Conservation (phyloP, 2,797 vertebrate genomes). For the Macroramphosus scolopax region DNA sequence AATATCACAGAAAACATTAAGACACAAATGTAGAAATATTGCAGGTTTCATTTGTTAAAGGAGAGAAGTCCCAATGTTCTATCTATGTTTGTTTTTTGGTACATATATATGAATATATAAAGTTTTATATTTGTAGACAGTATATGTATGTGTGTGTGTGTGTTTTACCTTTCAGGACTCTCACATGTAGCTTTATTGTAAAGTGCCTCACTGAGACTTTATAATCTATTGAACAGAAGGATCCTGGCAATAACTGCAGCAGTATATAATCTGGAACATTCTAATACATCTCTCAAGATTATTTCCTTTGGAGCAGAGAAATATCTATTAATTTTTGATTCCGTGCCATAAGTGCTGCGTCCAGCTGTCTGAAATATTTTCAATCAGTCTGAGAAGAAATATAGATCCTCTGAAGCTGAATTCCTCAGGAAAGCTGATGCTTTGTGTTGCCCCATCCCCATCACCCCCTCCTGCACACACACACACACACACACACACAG, state of each 20-base stretch:
- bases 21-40: neutral
- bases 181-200: too few relatives aligned
- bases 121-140: too few relatives aligned
- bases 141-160: neutral
- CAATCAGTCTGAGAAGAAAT: conserved; percentile 24
- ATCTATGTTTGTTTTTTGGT: neutral
- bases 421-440: conserved; percentile 15
- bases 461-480: conserved; percentile 14
- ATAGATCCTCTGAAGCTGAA: conserved; percentile 39
- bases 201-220: too few relatives aligned
- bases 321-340: conserved; percentile 30
- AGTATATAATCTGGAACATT: neutral
- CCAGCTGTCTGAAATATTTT: conserved; percentile 14
- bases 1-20: neutral
- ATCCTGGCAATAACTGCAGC: neutral
- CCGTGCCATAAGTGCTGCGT: conserved; percentile 14
- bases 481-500: conserved; percentile 23
- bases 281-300: neutral
- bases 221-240: too few relatives aligned
- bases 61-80: neutral
- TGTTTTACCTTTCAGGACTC: too few relatives aligned
- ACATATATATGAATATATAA: neutral
- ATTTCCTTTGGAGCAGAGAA: conserved; percentile 11
- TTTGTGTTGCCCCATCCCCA: conserved; percentile 6
- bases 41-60: neutral